These are phyloP conservation scores for Lamellibrachia columna DNA, from an alignment of 2,888 invertebrate species.

Conservation along the genomic window DNA sequence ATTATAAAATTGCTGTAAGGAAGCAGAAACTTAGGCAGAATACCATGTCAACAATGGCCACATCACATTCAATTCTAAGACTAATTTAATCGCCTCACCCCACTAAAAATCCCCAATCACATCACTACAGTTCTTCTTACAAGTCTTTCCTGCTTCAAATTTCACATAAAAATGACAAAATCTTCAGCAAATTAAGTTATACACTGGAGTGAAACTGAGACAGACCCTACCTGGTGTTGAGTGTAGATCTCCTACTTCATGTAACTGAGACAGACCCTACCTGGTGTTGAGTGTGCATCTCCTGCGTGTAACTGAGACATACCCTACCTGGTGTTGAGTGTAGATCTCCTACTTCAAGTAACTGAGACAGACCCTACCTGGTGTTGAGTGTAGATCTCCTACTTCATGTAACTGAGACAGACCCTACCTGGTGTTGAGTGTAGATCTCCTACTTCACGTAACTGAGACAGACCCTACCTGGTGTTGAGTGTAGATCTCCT, in stretches of 20 bases:
- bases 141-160: too few relatives aligned
- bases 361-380: neutral
- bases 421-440: conserved; percentile 70
- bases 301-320: neutral
- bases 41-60: neutral
- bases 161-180: too few relatives aligned
- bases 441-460: conserved; percentile 65
- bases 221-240: neutral
- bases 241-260: neutral
- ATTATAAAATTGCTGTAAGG: too few relatives aligned
- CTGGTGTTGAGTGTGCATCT: neutral
- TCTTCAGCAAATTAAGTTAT: too few relatives aligned
- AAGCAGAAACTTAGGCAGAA: too few relatives aligned
- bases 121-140: too few relatives aligned
- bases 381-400: conserved; percentile 50
- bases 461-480: conserved; percentile 72
- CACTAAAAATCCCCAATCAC: too few relatives aligned
- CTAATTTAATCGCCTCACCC: neutral
- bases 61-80: neutral
- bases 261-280: neutral
- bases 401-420: neutral
- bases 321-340: neutral
- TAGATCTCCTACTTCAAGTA: neutral
- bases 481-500: conserved; percentile 62
- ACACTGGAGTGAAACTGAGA: too few relatives aligned